Percentiles rank a stretch among this genome's conserved stretches.
phyloP scores from a whole-genome alignment of 2,888 invertebrate genomes.

The Chloroclystis v-ata region DNA sequence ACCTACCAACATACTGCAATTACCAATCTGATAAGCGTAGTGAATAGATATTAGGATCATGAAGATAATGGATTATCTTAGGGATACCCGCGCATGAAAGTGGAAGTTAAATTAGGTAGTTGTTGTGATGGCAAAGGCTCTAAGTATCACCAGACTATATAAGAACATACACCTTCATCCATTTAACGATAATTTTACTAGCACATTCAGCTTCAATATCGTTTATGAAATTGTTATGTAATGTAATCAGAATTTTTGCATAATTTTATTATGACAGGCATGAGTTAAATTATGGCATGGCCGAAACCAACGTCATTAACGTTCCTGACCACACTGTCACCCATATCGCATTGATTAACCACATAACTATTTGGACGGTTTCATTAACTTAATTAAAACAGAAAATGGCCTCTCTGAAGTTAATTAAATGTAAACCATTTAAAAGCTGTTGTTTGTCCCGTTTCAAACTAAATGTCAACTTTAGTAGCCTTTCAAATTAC shows the following conservation, averaged over 20 bases:
- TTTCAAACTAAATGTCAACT: background rate
- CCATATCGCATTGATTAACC: conserved; percentile 11
- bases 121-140: too few species aligned
- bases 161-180: background rate
- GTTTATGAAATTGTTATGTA: conserved; percentile 4
- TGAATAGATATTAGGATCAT: too few species aligned
- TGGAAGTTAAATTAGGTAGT: too few species aligned
- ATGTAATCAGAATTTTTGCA: conserved; percentile 6
- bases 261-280: conserved; percentile 12
- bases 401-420: background rate
- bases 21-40: too few species aligned
- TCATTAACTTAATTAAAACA: conserved; percentile 7
- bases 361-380: conserved; percentile 6
- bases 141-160: too few species aligned
- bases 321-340: conserved; percentile 2
- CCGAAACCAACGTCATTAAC: conserved; percentile 2
- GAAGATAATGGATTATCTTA: too few species aligned
- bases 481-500: conserved; percentile 3
- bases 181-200: background rate
- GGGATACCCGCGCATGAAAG: too few species aligned
- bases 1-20: too few species aligned
- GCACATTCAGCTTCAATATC: background rate
- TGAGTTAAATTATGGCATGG: conserved; percentile 10
- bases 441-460: conserved; percentile 3
- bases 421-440: conserved; percentile 13